phyloP scores from a whole-genome alignment of 2,113 vertebrate species.

The Pangasianodon hypophthalmus region DNA sequence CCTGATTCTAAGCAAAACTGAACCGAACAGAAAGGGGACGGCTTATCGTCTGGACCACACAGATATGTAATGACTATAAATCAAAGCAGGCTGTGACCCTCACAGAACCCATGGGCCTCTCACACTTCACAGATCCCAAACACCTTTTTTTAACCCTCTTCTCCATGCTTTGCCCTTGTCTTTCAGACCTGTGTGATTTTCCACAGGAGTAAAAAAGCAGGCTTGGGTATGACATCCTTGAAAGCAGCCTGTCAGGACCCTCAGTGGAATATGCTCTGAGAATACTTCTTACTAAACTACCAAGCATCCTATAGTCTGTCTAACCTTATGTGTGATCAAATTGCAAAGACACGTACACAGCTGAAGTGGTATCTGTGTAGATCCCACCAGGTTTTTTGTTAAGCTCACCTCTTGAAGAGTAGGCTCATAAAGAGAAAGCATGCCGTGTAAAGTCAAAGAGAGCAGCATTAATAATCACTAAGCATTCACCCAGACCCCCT shows the following conservation, averaged over 20 bases:
- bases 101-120: background rate
- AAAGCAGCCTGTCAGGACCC: background rate
- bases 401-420: conserved; percentile 1
- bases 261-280: background rate
- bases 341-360: conserved; percentile 7
- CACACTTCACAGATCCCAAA: background rate
- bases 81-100: conserved; percentile 45
- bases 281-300: background rate
- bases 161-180: conserved; percentile 4
- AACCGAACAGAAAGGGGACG: conserved; percentile 27
- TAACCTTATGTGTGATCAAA: background rate
- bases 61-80: conserved; percentile 40
- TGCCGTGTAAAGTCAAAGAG: conserved; percentile 20
- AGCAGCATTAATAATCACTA: conserved; percentile 21
- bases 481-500: conserved; percentile 13
- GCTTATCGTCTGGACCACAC: conserved; percentile 50
- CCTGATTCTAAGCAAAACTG: conserved; percentile 1
- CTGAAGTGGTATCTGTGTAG: background rate
- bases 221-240: background rate
- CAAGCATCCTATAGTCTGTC: conserved; percentile 6
- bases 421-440: conserved; percentile 28
- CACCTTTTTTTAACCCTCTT: conserved; percentile 10
- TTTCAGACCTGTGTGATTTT: conserved; percentile 33
- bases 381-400: conserved; percentile 25
- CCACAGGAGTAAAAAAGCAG: background rate